Base-by-base conservation (phyloP, 2,888 invertebrate species). In the Mythimna ferrago region DNA sequence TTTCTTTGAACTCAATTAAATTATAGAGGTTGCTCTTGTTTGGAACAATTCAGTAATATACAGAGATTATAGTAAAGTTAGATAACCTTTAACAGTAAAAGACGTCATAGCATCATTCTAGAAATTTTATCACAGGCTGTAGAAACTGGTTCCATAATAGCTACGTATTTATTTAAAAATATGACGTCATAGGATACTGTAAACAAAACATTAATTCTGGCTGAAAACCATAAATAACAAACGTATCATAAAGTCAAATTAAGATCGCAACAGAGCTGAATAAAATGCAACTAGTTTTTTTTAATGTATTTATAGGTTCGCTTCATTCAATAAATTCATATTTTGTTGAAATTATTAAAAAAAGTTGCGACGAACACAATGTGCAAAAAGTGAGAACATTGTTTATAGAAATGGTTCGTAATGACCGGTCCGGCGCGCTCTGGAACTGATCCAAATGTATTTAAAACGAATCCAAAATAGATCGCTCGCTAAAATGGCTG, bases 401-500 rank as follows among this genome's bases (percentile, higher is more conserved):
- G 80, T 83, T 72, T 76, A 79, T 70, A 73, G 71, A 51, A 75
- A 68, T 71, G 44, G 61, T 64, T 61, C 54, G 62, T 60, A 61
- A 67, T 71, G 61, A 78, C 63, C 54, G 44, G 56, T 19, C 38
- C 19, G 44, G 56, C 62, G 48, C 9, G 44, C 44, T 63, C 86
- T 91, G 92, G 92, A 88, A 74, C 66, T 21, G 66, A 69, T 91
- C 92, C 91, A 91, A 89, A 80, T 87, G 84, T 91, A 91, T 91
- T 90, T 89, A 76, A 80, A 86, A 72, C 86, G 64, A 71, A 70
- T 74, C 87, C 71, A 76, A 89, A 91, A 92, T 91, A 92, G 86
- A 88, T 81, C 71, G 73, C 80, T 67, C 51, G 80, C 83, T 75
- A 80, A 88, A 88, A 82, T 73, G 75, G 77, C 82, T 16, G 76